Conservation (phyloP, 2,113 vertebrate species). For the Cyprinodon variegatus region DNA sequence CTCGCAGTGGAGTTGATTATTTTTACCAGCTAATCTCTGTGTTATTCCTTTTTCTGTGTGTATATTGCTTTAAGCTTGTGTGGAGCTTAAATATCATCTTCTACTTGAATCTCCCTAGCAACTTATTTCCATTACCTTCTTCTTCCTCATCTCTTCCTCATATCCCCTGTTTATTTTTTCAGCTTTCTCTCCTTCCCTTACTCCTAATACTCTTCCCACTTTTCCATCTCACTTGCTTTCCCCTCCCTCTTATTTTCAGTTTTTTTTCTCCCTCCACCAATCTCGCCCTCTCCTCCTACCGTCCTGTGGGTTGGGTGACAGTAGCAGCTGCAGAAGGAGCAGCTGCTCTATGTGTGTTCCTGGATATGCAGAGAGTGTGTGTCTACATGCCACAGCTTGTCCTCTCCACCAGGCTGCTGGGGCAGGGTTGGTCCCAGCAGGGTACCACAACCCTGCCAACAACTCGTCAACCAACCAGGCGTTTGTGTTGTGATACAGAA, state of each 20-base stretch:
- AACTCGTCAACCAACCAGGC: slow-evolving; percentile 60
- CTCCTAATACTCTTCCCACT: slow-evolving; percentile 43
- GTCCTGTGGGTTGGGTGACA: slow-evolving; percentile 71
- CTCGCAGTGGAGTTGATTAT: slow-evolving; percentile 24
- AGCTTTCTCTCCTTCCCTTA: slow-evolving; percentile 43
- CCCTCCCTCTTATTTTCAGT: slow-evolving; percentile 3
- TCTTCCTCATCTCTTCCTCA: slow-evolving; percentile 55
- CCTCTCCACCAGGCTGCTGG: slow-evolving; percentile 73
- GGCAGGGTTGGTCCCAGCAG: slow-evolving; percentile 76
- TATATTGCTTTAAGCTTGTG: not conserved
- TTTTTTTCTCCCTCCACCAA: slow-evolving; percentile 14
- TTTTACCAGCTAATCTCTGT: slow-evolving; percentile 54
- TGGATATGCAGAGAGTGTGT: slow-evolving; percentile 48
- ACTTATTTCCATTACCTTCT: slow-evolving; percentile 55
- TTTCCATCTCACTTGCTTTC: slow-evolving; percentile 19
- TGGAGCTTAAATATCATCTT: slow-evolving; percentile 17
- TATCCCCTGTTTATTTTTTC: slow-evolving; percentile 69
- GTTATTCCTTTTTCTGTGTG: not conserved
- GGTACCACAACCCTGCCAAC: slow-evolving; percentile 73
- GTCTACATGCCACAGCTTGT: slow-evolving; percentile 76
- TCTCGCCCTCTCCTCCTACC: slow-evolving; percentile 25
- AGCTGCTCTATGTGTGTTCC: slow-evolving; percentile 66
- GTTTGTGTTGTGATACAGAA: slow-evolving; percentile 50
- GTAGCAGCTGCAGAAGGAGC: slow-evolving; percentile 77
- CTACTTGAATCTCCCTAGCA: slow-evolving; percentile 13